Evolutionary conservation across 2,113 vertebrate genomes (phyloP), one percentile per base, ranked within the genome.

Genomic region (Mesitornis unicolor): DNA sequence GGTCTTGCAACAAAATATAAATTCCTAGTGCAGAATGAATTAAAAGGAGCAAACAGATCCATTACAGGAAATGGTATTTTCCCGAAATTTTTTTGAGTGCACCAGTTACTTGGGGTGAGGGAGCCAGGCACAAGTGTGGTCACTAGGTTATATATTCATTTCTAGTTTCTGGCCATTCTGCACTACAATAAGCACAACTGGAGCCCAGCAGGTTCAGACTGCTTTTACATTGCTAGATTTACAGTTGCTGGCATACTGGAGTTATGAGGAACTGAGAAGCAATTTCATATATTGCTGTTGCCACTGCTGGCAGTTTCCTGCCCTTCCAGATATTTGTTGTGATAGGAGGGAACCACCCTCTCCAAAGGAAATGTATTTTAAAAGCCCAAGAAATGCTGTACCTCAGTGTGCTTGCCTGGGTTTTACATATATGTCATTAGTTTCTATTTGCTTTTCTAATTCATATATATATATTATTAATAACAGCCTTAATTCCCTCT

Each of bases 261-360:
- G 91, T 94, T 91, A 90, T 43, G 85, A 95, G 93, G 89, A 82
- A 57, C 82, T 92, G 81, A 94, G 85, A 96, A 95, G 90, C 90
- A 95, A 97, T 96, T 96, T 94, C 82, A 77, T 94, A 86, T 93
- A 93, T 94, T 96, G 90, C 90, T 85, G 75, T 95, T 96, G 78
- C 92, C 84, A 88, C 82, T 88, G 79, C 93, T 92, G 90, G 90
- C 92, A 88, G 71, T 82, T 96, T 87, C 47, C 75, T 92, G 51
- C 92, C 78, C 71, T 92, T 88, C 85, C 83, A 94, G 92, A 84
- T 95, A 86, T 86, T 93, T 90, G 63, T 67, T 91, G 63, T 88
- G 93, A 93, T 93, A 93, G 82, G 13, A 56, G 40, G 76, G 82
- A 96, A 74, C 85, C 79, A 51, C 90, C 79, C 40, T 53, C 54